Percentiles rank a stretch among this genome's conserved stretches.
Conservation (phyloP, 2,888 invertebrate species). For the Macaria liturata region DNA sequence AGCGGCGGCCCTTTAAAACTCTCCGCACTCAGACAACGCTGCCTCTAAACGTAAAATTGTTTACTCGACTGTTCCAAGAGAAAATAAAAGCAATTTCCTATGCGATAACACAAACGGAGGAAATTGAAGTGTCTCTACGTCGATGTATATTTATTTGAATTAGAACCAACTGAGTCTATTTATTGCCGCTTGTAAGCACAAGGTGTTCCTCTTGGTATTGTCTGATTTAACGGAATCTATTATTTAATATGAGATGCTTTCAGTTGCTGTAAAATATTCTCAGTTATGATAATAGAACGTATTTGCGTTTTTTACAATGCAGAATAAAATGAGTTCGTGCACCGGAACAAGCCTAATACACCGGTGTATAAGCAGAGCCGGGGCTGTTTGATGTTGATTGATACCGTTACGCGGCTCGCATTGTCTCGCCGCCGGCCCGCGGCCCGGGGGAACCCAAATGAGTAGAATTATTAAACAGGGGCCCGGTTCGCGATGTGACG, state of each 20-base stretch:
- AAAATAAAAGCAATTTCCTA: conserved; percentile 60
- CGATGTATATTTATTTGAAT: conserved; percentile 39
- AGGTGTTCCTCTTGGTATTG: too few species aligned
- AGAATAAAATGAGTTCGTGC: conserved; percentile 19
- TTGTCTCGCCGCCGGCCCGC: conserved; percentile 63
- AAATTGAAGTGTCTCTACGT: conserved; percentile 44
- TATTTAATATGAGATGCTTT: too few species aligned
- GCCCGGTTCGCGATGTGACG: conserved; percentile 73
- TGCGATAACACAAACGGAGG: conserved; percentile 45
- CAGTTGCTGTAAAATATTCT: too few species aligned
- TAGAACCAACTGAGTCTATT: conserved; percentile 39
- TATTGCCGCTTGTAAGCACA: conserved; percentile 30
- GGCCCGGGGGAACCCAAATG: conserved; percentile 73
- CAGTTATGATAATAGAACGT: too few species aligned
- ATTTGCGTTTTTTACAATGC: conserved; percentile 13
- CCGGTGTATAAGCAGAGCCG: conserved; percentile 48
- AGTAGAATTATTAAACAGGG: conserved; percentile 80
- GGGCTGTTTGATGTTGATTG: conserved; percentile 82
- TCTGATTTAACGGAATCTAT: too few species aligned
- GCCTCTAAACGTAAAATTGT: conserved; percentile 46
- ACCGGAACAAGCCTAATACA: conserved; percentile 55
- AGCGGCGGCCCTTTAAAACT: conserved; percentile 32
- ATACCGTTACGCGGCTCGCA: conserved; percentile 79
- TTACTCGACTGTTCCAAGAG: conserved; percentile 48
- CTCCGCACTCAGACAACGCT: conserved; percentile 13